Conservation (phyloP, 2,888 invertebrate species). For the Xestia sexstrigata region DNA sequence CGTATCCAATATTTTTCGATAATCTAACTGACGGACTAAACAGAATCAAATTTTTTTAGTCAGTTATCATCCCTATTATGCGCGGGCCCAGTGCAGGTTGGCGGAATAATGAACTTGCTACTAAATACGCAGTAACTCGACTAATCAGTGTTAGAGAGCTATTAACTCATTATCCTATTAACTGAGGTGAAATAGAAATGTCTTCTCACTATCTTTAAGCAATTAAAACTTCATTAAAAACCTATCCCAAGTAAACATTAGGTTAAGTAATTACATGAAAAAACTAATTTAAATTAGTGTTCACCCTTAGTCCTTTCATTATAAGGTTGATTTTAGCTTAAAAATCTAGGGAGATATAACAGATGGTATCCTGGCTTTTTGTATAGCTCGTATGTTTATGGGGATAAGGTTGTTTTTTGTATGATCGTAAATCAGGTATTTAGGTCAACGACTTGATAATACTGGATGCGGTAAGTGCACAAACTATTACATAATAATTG, state of each 20-base stretch:
- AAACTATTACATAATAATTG: constrained; percentile 60
- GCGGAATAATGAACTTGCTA: neutral
- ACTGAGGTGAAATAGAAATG: constrained; percentile 32
- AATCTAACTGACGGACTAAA: no score
- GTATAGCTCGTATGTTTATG: neutral
- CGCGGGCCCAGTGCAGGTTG: neutral
- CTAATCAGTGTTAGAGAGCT: constrained; percentile 6
- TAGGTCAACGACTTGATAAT: constrained; percentile 61
- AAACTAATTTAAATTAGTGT: neutral
- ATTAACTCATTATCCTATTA: constrained; percentile 39
- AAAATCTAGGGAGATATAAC: neutral
- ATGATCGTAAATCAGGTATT: constrained; percentile 35
- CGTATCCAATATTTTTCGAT: no score
- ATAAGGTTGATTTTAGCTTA: constrained; percentile 28
- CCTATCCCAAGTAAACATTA: constrained; percentile 34
- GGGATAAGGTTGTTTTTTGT: constrained; percentile 9
- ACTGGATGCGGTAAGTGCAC: constrained; percentile 46
- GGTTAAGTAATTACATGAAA: constrained; percentile 22
- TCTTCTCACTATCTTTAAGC: constrained; percentile 37
- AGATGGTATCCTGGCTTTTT: neutral
- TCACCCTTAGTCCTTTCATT: neutral
- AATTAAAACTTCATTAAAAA: constrained; percentile 66
- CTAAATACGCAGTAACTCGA: neutral
- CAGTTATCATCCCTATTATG: no score
- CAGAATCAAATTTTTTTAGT: no score